phyloP scores from a whole-genome alignment of 2,113 vertebrate genomes.

The Rhipidura dahli region DNA sequence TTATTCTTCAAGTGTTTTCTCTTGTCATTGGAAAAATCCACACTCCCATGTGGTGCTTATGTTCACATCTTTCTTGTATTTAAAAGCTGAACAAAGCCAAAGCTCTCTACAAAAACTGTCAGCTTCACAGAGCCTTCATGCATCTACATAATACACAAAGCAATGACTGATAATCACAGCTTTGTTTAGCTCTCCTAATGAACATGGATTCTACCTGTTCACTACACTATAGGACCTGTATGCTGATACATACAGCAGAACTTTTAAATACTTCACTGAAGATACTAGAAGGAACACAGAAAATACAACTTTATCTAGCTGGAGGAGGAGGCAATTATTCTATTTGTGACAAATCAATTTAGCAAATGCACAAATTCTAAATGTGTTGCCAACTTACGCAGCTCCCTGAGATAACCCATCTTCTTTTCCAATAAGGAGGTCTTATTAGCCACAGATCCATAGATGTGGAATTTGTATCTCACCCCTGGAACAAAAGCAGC shows the following conservation, averaged over 20 bases:
- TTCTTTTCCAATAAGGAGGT: slow-evolving; percentile 45
- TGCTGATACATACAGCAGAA: neutral
- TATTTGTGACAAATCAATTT: neutral
- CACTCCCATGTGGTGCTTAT: neutral
- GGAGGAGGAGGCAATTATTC: neutral
- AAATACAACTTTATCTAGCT: neutral
- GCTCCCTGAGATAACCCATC: slow-evolving; percentile 58
- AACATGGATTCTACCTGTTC: neutral
- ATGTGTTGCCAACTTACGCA: slow-evolving; percentile 32
- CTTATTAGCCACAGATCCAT: slow-evolving; percentile 30
- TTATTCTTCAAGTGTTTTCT: neutral
- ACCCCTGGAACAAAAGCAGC: slow-evolving; percentile 51
- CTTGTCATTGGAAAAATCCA: neutral
- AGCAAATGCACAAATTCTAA: neutral
- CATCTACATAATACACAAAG: neutral
- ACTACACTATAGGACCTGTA: neutral
- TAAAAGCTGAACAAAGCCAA: neutral
- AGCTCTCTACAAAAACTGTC: neutral
- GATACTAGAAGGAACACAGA: neutral
- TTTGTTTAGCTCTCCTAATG: neutral
- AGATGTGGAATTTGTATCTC: slow-evolving; percentile 58
- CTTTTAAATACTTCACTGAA: neutral
- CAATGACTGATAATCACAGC: neutral
- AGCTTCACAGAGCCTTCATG: neutral
- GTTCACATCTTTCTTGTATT: neutral